phyloP scores from a whole-genome alignment of 2,888 invertebrate species.

The Biston betularia region DNA sequence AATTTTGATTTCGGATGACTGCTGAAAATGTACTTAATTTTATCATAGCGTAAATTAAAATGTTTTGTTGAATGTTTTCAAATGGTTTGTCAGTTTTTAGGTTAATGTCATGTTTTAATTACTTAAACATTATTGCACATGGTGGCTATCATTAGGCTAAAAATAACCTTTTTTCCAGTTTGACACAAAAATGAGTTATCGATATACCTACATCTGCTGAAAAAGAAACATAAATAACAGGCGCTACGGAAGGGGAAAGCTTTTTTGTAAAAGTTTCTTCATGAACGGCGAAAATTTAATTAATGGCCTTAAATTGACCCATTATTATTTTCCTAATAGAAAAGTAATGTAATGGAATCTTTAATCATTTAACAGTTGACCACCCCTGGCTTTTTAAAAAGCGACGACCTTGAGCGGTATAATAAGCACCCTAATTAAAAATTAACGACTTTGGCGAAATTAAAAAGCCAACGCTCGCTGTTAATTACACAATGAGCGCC shows the following conservation, averaged over 20 bases:
- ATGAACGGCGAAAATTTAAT: slow-evolving; percentile 1
- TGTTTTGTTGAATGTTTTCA: too few species aligned
- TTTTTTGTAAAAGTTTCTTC: neutral
- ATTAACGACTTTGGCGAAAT: slow-evolving; percentile 27
- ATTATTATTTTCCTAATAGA: slow-evolving; percentile 8
- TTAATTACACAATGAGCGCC: slow-evolving; percentile 27
- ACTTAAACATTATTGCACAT: too few species aligned
- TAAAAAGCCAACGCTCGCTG: slow-evolving; percentile 22
- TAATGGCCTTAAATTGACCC: slow-evolving; percentile 1
- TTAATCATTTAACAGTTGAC: slow-evolving; percentile 1
- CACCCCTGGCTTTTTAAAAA: slow-evolving; percentile 9
- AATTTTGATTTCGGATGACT: too few species aligned
- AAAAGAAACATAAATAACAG: slow-evolving; percentile 11
- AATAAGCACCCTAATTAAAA: slow-evolving; percentile 30
- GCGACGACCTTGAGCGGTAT: slow-evolving; percentile 16
- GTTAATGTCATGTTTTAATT: too few species aligned
- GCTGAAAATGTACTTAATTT: too few species aligned
- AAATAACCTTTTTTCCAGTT: neutral
- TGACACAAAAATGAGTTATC: slow-evolving; percentile 2
- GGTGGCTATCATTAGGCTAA: too few species aligned
- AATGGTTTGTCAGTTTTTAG: too few species aligned
- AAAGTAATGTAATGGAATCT: slow-evolving; percentile 7
- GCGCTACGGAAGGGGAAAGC: neutral
- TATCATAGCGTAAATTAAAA: too few species aligned
- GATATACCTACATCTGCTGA: slow-evolving; percentile 2